Conservation (phyloP, 2,113 vertebrate species). For the Trogon melanurus region DNA sequence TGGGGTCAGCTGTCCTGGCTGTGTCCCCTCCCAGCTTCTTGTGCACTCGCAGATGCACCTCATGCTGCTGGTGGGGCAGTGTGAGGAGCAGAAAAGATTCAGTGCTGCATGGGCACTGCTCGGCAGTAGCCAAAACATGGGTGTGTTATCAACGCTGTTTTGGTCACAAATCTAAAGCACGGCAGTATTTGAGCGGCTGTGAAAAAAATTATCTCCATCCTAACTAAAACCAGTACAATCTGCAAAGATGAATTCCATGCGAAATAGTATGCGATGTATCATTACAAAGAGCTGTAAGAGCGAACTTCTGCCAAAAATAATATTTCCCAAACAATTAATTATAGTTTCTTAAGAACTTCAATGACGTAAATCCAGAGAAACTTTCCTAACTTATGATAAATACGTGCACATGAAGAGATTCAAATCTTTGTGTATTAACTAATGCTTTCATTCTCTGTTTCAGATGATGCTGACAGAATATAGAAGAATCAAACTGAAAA, state of each 20-base stretch:
- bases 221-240: neutral
- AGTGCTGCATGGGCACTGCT: accelerated
- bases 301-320: neutral
- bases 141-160: neutral
- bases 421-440: neutral
- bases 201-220: neutral
- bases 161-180: neutral
- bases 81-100: neutral
- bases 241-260: neutral
- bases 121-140: neutral
- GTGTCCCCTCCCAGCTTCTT: neutral
- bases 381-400: neutral
- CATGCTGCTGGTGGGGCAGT: neutral
- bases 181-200: neutral
- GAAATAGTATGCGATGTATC: neutral
- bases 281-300: neutral
- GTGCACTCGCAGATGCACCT: neutral
- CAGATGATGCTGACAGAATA: constrained; percentile 90
- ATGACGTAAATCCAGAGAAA: neutral
- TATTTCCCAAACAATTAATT: neutral
- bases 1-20: neutral
- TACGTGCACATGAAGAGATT: neutral
- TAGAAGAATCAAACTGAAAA: constrained; percentile 86
- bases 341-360: neutral
- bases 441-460: neutral